Evolutionary conservation across 2,797 vertebrate genomes (phyloP).

Genomic region (Danio albolineatus): DNA sequence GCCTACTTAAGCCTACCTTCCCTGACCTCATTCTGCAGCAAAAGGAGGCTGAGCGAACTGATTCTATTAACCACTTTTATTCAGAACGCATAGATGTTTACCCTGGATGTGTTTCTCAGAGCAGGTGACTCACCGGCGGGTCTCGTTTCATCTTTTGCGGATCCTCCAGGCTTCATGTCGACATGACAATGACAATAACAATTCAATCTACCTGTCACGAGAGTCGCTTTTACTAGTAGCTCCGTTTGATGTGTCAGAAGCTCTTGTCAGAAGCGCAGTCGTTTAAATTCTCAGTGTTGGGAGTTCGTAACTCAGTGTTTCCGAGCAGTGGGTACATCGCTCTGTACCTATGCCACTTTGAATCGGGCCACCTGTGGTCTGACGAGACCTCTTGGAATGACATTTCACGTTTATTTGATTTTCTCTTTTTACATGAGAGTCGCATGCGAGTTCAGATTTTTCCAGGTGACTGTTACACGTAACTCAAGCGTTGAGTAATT

Average conservation of each 20-base stretch:
- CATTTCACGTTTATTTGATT: background rate
- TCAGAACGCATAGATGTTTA: background rate
- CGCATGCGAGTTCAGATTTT: constrained; percentile 15
- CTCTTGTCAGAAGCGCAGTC: constrained; percentile 23
- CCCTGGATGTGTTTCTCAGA: background rate
- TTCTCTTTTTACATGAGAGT: background rate
- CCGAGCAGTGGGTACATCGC: background rate
- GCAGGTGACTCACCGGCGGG: constrained; percentile 1
- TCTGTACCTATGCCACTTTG: constrained; percentile 3
- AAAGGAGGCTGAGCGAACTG: background rate
- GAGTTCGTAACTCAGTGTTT: constrained; percentile 1
- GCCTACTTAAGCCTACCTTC: constrained; percentile 36
- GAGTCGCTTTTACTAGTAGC: constrained; percentile 2
- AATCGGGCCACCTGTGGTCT: background rate
- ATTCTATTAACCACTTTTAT: constrained; percentile 10
- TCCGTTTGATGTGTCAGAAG: constrained; percentile 22
- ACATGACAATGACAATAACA: background rate
- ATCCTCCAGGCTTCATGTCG: constrained; percentile 19
- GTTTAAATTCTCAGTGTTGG: constrained; percentile 13
- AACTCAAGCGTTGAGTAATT: constrained; percentile 11
- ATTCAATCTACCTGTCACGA: background rate
- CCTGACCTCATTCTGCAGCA: constrained; percentile 24
- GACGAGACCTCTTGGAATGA: background rate
- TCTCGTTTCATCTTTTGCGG: constrained; percentile 4
- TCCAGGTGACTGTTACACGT: constrained; percentile 22